Conservation (phyloP, 2,113 vertebrate species). For the Erinaceus europaeus region DNA sequence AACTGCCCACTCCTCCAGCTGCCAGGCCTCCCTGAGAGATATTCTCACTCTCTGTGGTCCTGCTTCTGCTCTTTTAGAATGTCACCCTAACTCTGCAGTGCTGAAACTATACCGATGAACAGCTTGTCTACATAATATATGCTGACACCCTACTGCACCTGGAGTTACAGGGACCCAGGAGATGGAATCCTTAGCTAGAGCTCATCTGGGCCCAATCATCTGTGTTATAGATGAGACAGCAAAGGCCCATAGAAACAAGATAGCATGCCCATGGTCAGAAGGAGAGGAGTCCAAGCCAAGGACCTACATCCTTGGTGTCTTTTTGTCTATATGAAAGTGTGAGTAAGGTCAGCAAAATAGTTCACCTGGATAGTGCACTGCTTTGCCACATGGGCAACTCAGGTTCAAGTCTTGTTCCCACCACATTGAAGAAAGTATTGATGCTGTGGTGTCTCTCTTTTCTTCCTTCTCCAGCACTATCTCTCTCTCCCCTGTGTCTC, state of each 20-base stretch:
- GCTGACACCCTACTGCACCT: neutral
- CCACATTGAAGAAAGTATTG: too few species aligned
- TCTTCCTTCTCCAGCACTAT: too few species aligned
- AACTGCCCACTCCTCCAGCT: slow-evolving; percentile 48
- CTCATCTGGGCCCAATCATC: neutral
- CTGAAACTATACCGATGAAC: neutral
- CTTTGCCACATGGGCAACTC: too few species aligned
- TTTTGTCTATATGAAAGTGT: too few species aligned
- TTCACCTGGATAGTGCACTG: too few species aligned
- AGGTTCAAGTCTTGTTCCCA: too few species aligned
- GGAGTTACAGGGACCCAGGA: neutral
- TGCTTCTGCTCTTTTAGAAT: slow-evolving; percentile 35
- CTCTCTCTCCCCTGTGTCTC: too few species aligned
- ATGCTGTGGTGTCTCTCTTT: too few species aligned
- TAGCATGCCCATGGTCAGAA: neutral
- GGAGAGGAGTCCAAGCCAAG: neutral
- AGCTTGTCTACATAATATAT: neutral
- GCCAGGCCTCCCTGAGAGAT: slow-evolving; percentile 29
- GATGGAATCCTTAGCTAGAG: neutral
- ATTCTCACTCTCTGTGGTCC: neutral
- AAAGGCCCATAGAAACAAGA: neutral
- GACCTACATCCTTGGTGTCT: neutral
- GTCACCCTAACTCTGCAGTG: slow-evolving; percentile 17
- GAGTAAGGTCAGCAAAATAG: too few species aligned
- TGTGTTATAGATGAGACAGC: neutral